Conservation (phyloP, 2,888 invertebrate species). For the Ommatoiulus sabulosus region DNA sequence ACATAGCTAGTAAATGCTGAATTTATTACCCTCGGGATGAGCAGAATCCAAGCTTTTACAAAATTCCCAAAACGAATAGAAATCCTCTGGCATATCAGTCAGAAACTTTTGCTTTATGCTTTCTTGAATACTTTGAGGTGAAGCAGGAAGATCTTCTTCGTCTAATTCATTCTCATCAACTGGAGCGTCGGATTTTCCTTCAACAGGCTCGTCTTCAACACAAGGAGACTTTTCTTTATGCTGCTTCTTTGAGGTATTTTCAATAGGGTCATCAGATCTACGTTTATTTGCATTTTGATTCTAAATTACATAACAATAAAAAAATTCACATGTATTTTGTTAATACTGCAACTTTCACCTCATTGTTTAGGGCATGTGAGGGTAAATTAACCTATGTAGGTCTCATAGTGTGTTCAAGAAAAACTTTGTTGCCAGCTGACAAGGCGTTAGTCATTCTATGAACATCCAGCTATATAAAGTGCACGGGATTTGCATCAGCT, state of each 20-base stretch:
- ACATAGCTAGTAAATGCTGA: neutral
- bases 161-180: constrained; percentile 53
- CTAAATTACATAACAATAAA: neutral
- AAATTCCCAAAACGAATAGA: constrained; percentile 85
- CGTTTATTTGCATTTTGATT: neutral
- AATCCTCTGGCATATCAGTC: constrained; percentile 90
- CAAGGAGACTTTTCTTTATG: constrained; percentile 20
- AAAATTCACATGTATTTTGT: neutral
- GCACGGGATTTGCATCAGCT: no score
- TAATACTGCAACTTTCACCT: neutral
- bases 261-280: constrained; percentile 57
- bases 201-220: neutral
- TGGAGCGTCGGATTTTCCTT: constrained; percentile 64
- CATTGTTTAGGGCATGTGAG: no score
- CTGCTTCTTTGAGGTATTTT: constrained; percentile 58
- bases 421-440: no score
- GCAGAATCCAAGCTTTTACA: constrained; percentile 73
- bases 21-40: constrained; percentile 70
- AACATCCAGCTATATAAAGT: no score
- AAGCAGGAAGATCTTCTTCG: constrained; percentile 64
- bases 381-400: neutral
- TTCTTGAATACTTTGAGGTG: constrained; percentile 69
- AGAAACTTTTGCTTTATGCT: constrained; percentile 81
- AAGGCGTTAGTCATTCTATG: no score
- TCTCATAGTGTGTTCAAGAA: neutral